Evolutionary conservation across 1,140 invertebrate genomes (phyloP), one percentile per base, ranked within the genome.

Genomic region (Zelostemma sp.): DNA sequence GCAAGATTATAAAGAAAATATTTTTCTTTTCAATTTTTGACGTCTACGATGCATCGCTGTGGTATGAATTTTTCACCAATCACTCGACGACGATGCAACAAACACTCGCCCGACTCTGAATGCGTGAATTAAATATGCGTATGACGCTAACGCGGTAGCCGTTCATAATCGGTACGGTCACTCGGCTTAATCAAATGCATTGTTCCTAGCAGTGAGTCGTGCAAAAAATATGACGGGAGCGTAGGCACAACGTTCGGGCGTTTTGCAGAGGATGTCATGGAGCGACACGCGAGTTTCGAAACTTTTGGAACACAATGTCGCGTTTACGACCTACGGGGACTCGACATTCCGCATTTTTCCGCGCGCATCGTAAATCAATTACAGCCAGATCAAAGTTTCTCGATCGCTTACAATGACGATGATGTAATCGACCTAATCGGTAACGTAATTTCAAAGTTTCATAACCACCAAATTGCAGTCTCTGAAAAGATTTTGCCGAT

Each of bases 241-340:
- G 72, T 76, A 69, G 72, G 74, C 68, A 63, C 50, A 38, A 11
- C 56, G 56, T 28, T 55, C 61, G 60, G 64, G 19, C 68, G 62
- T 66, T 57, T 43, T 69, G 67, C 68, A 69, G 68, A 72, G 68
- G 71, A 73, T 72, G 64, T 57, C 67, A 73, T 68, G 58, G 59
- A 64, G 59, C 64, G 12, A 54, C 54, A 64, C 60, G 53, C 59
- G 56, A 35, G 33, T 67, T 56, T 69, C 60, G 66, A 66, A 73
- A 67, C 67, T 38, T 51, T 53, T 17, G 6, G 55, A 33, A 56
- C 55, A 47, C 56, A 65, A 62, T 46, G 58, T 57, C 59, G 47
- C 55, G 54, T 9, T 48, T 14, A 12, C 54, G 40, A 45, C 59
- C 59, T 54, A 63, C 58, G 41, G 28, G 12, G 55, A 61, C 11